Evolutionary conservation across 1,140 invertebrate genomes (phyloP), one percentile per base, ranked within the genome.

Genomic region (Idris sp.): DNA sequence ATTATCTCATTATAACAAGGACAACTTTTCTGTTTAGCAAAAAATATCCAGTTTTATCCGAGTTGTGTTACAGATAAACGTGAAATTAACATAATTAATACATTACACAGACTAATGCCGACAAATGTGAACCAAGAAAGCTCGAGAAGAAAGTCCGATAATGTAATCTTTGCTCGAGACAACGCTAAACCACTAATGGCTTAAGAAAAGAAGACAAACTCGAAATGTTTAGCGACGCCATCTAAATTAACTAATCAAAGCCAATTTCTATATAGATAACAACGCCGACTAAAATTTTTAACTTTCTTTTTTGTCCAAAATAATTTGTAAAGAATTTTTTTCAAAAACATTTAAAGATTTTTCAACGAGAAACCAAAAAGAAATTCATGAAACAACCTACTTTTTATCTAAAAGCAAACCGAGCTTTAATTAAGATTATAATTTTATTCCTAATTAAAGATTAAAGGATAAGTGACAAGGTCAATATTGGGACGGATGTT

Each of bases 91-190:
- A 62, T 51, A 72, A 72, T 72, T 62, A 61, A 43, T 36, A 62
- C 49, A 62, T 72, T 71, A 54, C 10, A 46, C 25, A 40, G 43
- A 36, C 40, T 62, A 56, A 62, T 48, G 18, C 49, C 18, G 36
- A 62, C 67, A 56, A 72, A 72, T 56, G 67, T 62, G 48, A 54
- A 26, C 11, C 13, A 16, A n/a, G 40, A 44, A 62, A 41, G 54
- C 48, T 10, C 13, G 22, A n/a, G 40, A 44, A 62, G 49, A 56
- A 56, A 49, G 10, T 71, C 35, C 33, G 56, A 72, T 72, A 72
- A 72, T 62, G 49, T 62, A 72, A 72, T 72, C 56, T 72, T 62
- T 48, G 56, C 26, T 26, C 43, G 41, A 62, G 56, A 72, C 67
- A 72, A 72, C 19, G 35, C 49, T 56, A 49, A 48, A 56, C 67